Evolutionary conservation across 2,797 vertebrate species (phyloP), one percentile per base, ranked within the genome.

Genomic region (Percopsis omiscomaycus): DNA sequence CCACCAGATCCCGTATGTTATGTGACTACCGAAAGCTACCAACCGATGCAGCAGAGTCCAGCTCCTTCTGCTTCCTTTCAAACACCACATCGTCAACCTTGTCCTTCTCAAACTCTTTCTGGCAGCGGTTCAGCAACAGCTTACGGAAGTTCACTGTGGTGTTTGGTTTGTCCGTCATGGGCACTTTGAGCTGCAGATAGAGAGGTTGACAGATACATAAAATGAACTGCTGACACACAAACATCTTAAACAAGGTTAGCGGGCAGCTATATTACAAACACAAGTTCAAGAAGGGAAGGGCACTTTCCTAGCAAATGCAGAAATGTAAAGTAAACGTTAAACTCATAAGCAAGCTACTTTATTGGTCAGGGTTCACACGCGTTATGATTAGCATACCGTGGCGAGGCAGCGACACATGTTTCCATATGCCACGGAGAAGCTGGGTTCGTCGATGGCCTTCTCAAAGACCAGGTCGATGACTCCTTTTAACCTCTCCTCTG

Each of bases 71-170:
- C 84, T 96, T 98, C 89, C 93, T 98, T 85, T 98, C 97, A 55
- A 98, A 97, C 81, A 96, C 95, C 5, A 95, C 97, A 0, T 99
- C 96, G 0, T 99, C 97, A 65, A 95, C 95, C 83, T 98, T 98
- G 91, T 99, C 97, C 83, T 96, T 95, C 77, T 99, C 97, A 80
- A 99, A 99, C 74, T 99, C 97, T 80, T 98, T 99, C 93, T 99
- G 97, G 86, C 97, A 98, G 66, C 97, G 97, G 77, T 98, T 98
- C 71, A 98, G 89, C 60, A 99, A 91, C 86, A 99, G 79, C 82
- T 98, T 98, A 72, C 96, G 95, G 89, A 99, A 99, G 82, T 98
- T 98, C 48, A 99, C 97, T 0, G 93, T 94, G 88, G 90, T 94
- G 69, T 91, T 94, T 32, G 97, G 97, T 80, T 98, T 99, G 84